Evolutionary conservation across 2,888 invertebrate genomes (phyloP), one percentile per base, ranked within the genome.

Genomic region (Hirtodrosophila trivittata): DNA sequence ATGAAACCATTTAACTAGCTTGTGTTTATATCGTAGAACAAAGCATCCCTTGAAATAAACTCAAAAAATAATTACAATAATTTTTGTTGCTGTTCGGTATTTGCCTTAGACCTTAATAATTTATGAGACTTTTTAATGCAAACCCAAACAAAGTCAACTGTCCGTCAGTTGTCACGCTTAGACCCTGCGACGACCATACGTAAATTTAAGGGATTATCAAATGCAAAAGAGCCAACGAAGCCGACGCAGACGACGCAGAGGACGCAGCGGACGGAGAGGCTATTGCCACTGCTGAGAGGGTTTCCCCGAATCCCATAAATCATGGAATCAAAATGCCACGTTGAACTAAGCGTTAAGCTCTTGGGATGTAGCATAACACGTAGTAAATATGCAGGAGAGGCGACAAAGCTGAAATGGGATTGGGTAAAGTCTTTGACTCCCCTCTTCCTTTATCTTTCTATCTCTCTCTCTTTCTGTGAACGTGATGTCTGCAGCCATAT

Each of bases 281-380:
- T 33, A 13, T 10, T 32, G 55, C 47, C 9, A 25, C 41, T 45
- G 56, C 52, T 45, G 56, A 45, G 66, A 55, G 63, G 75, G 62
- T 63, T 78, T 58, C 54, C 54, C 21, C 41, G 39, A 75, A 56
- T 57, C 69, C 76, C 86, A 80, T 80, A 80, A 80, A 80, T 80
- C 80, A 86, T 78, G 80, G 80, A 76, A 86, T 80, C 84, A 80
- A 80, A 86, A 80, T 83, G 80, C 80, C 80, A 83, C 80, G 73
- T 86, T 78, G 56, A 60, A 45, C 65, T 67, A 69, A 66, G 80
- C 83, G 83, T 64, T 78, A 80, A 80, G 86, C 86, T 76, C 73
- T 65, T 67, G 65, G 76, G 65, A 62, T 69, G 76, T 66, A 68
- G 68, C 72, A 78, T 64, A 82, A 78, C 83, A 85, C 83, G 86